Evolutionary conservation across 2,113 vertebrate species (phyloP).

Genomic region (Otocyon megalotis): DNA sequence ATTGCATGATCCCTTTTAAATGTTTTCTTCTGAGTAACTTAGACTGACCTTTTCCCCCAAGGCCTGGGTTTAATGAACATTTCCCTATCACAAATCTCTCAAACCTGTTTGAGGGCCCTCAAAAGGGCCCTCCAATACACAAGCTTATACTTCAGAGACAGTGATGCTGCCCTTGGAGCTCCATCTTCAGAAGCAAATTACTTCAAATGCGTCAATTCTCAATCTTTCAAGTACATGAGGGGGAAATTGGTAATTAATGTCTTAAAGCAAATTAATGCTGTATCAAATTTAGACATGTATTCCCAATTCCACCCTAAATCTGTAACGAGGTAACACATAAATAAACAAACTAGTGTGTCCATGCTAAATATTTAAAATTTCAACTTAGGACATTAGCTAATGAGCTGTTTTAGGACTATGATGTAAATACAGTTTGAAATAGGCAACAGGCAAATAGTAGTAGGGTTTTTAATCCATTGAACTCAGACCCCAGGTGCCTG

Average conservation of each 20-base stretch:
- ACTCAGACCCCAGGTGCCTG: not conserved
- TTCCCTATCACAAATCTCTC: conserved; percentile 45
- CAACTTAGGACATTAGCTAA: conserved; percentile 2
- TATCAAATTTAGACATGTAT: not conserved
- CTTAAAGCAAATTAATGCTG: not conserved
- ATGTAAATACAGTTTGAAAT: not conserved
- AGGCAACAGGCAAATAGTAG: not conserved
- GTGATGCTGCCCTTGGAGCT: not conserved
- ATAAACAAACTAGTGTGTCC: not conserved
- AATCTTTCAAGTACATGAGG: conserved; percentile 2
- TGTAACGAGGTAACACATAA: not conserved
- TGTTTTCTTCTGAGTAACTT: conserved; percentile 37
- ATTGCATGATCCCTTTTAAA: conserved; percentile 27
- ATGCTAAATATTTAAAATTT: conserved; percentile 56
- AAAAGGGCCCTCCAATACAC: not conserved
- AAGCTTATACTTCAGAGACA: not conserved
- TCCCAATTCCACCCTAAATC: not conserved
- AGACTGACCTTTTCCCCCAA: conserved; percentile 32
- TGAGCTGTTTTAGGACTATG: not conserved
- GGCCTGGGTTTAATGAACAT: conserved; percentile 31
- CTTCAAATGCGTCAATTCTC: not conserved
- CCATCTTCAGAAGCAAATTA: conserved; percentile 24
- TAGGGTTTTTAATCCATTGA: not conserved
- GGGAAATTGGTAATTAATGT: not conserved
- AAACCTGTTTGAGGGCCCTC: not conserved